These are phyloP conservation scores for Platyrinchus mystaceus DNA, from an alignment of 2,797 vertebrate genomes.

Conservation along the genomic window DNA sequence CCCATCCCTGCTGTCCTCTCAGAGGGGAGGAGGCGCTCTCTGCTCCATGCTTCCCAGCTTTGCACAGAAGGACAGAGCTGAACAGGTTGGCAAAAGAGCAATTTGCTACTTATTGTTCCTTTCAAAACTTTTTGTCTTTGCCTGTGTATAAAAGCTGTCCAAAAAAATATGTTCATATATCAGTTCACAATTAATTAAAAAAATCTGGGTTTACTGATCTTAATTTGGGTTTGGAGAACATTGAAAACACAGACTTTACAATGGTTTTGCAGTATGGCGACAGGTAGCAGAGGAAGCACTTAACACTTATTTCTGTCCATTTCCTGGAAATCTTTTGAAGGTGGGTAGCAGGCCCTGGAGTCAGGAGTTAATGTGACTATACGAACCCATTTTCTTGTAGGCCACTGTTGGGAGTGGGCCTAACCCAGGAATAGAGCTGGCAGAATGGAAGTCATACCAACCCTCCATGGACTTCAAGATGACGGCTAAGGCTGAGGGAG, in stretches of 20 bases:
- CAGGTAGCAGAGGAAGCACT: neutral
- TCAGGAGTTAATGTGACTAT: neutral
- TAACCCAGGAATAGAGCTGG: too few species aligned
- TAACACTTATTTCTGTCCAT: neutral
- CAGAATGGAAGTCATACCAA: too few species aligned
- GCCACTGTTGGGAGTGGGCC: too few species aligned
- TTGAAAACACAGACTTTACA: neutral
- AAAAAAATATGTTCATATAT: neutral
- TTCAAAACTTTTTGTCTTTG: neutral
- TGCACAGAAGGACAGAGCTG: neutral
- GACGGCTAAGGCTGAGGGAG: too few species aligned
- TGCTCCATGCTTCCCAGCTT: neutral
- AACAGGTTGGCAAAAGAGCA: neutral
- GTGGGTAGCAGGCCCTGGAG: neutral
- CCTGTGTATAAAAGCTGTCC: neutral
- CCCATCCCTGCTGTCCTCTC: neutral
- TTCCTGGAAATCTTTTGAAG: neutral
- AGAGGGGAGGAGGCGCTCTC: neutral
- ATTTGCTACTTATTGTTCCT: neutral
- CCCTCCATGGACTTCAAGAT: too few species aligned
- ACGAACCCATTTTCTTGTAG: neutral
- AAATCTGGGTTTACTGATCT: neutral
- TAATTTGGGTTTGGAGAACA: neutral
- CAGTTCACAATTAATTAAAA: neutral
- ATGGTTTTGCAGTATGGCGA: neutral